phyloP scores from a whole-genome alignment of 2,113 vertebrate species.

The Rhea pennata region DNA sequence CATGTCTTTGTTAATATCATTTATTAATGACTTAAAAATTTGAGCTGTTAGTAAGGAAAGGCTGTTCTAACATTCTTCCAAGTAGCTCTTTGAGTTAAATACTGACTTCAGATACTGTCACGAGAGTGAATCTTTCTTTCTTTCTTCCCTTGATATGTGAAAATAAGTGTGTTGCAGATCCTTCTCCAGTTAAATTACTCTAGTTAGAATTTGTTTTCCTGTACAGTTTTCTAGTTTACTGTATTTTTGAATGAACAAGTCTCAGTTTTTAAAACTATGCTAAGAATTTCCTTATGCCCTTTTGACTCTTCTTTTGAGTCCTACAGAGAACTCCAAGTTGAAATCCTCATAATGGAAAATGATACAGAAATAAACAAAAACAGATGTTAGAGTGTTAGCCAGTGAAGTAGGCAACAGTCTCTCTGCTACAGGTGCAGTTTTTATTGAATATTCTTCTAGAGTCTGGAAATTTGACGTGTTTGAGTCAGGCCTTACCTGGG shows the following conservation, averaged over 20 bases:
- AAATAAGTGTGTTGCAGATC: background rate
- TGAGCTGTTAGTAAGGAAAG: background rate
- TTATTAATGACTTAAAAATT: background rate
- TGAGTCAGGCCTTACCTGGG: background rate
- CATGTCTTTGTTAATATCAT: background rate
- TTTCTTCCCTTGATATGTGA: background rate
- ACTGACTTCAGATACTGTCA: slow-evolving; percentile 23
- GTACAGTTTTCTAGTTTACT: background rate
- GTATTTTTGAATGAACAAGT: background rate
- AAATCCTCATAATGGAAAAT: background rate
- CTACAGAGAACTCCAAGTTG: background rate
- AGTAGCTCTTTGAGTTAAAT: background rate
- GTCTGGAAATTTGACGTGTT: background rate
- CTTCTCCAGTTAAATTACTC: background rate
- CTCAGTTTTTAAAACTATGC: background rate
- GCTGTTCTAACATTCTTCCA: fast-evolving
- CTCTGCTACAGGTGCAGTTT: background rate
- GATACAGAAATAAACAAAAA: slow-evolving; percentile 17
- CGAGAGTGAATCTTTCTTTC: slow-evolving; percentile 22
- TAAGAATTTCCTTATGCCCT: background rate
- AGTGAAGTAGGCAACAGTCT: background rate
- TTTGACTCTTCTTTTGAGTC: background rate
- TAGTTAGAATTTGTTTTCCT: slow-evolving; percentile 21
- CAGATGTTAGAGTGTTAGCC: background rate
- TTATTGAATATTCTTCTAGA: background rate